These are phyloP conservation scores for Pocillopora grandis DNA, from an alignment of 92 coral and sea anemone species.

Conservation along the genomic window DNA sequence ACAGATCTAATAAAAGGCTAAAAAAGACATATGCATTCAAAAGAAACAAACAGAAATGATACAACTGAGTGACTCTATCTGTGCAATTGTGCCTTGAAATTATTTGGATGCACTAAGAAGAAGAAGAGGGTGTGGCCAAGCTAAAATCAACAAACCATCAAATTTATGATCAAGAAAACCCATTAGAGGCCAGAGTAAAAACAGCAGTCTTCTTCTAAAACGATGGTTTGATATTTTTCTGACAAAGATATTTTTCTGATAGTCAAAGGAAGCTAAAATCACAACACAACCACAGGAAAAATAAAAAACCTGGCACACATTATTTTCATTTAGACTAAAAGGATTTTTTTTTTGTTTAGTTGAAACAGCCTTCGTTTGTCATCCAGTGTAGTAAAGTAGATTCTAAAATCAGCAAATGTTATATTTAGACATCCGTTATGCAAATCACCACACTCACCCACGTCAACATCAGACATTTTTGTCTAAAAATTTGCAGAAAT, in stretches of 20 bases:
- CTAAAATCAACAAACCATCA: conserved; percentile 6
- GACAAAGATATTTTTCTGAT: background rate
- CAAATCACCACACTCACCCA: conserved; percentile 7
- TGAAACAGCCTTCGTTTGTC: background rate
- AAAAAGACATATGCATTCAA: background rate
- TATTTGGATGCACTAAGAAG: background rate
- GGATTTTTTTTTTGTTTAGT: background rate
- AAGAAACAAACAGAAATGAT: background rate
- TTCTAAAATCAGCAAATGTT: conserved; percentile 1
- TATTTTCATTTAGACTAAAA: background rate
- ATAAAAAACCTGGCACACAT: no score
- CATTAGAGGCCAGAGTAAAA: background rate
- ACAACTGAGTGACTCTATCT: background rate
- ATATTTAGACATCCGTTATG: conserved; percentile 1
- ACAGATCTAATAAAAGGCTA: background rate
- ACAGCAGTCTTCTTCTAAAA: conserved; percentile 5
- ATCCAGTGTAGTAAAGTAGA: conserved; percentile 18
- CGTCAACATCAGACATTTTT: conserved; percentile 7
- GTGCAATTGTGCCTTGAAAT: background rate
- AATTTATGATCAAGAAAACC: background rate
- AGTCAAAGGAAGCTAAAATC: background rate
- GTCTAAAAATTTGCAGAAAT: background rate
- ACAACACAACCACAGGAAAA: background rate
- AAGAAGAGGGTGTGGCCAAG: background rate
- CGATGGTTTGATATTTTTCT: background rate